Conservation (phyloP, 35 echinoderm and acorn worm species). For the Stichopus chloronotus region DNA sequence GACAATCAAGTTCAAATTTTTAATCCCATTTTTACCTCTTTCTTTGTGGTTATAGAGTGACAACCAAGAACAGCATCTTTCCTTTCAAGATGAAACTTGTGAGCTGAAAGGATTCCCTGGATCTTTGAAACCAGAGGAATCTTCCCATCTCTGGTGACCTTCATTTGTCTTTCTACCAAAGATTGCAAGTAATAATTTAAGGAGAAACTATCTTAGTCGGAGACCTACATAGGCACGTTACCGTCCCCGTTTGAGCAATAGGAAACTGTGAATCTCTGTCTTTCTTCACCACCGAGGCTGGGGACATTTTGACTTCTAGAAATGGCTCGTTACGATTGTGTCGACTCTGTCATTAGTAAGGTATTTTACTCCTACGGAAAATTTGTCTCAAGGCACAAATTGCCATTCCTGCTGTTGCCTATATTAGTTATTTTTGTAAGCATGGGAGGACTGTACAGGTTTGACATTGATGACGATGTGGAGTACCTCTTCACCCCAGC, state of each 20-base stretch:
- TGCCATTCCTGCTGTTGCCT: conserved; percentile 78
- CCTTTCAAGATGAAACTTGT: too few species aligned
- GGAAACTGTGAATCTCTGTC: background rate
- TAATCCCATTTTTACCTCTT: too few species aligned
- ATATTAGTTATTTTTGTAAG: conserved; percentile 63
- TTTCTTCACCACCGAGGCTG: background rate
- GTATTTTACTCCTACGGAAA: conserved; percentile 77
- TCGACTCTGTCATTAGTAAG: conserved; percentile 79
- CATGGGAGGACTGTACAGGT: conserved; percentile 60
- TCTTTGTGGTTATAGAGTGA: too few species aligned
- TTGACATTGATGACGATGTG: conserved; percentile 67
- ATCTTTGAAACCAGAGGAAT: background rate
- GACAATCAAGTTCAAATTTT: too few species aligned
- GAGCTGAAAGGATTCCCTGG: too few species aligned
- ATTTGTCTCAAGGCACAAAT: conserved; percentile 64
- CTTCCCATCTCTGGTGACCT: background rate
- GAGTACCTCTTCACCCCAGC: conserved; percentile 88
- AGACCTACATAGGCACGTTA: background rate
- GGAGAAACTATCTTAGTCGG: background rate
- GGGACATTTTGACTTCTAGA: background rate
- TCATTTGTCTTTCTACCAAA: conserved; percentile 8
- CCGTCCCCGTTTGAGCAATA: background rate
- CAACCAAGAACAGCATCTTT: too few species aligned
- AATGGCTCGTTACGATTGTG: conserved; percentile 81
- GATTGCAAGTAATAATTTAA: conserved; percentile 7